phyloP scores from a whole-genome alignment of 2,797 vertebrate species.

The Enteromius radiatus region DNA sequence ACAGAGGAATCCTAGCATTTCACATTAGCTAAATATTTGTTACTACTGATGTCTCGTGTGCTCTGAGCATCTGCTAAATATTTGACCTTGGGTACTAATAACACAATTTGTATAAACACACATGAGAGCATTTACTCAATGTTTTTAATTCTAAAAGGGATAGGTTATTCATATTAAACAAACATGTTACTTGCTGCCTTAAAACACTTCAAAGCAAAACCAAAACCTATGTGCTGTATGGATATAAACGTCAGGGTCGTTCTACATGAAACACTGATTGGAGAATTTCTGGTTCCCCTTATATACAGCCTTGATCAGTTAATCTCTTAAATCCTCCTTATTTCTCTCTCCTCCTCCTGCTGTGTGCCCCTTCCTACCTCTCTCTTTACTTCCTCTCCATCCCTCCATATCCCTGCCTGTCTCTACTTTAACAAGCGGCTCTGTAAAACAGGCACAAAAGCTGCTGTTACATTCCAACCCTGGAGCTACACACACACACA shows the following conservation, averaged over 20 bases:
- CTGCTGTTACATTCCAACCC: constrained; percentile 81
- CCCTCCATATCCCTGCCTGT: constrained; percentile 53
- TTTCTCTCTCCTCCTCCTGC: constrained; percentile 26
- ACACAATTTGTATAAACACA: not conserved
- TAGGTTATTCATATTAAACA: not conserved
- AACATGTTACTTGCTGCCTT: constrained; percentile 24
- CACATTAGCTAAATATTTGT: not conserved
- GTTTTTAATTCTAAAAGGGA: not conserved
- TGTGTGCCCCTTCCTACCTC: constrained; percentile 19
- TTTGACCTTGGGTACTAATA: not conserved
- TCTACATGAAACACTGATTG: not conserved
- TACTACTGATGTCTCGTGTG: too few species aligned
- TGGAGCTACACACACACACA: constrained; percentile 70
- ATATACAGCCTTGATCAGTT: constrained; percentile 22
- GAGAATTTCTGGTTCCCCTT: constrained; percentile 19
- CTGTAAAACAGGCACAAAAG: constrained; percentile 79
- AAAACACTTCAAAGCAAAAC: constrained; percentile 14
- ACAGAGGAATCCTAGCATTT: not conserved
- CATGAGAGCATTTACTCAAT: not conserved
- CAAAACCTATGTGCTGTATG: not conserved
- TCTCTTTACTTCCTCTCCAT: constrained; percentile 14
- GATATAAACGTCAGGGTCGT: not conserved
- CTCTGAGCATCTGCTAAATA: not conserved
- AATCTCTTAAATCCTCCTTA: constrained; percentile 35
- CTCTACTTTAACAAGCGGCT: constrained; percentile 67